Percentiles rank a stretch among this genome's conserved stretches.
These are phyloP conservation scores for Paraescarpia echinospica DNA, from an alignment of 1,140 invertebrate species.

Conservation along the genomic window DNA sequence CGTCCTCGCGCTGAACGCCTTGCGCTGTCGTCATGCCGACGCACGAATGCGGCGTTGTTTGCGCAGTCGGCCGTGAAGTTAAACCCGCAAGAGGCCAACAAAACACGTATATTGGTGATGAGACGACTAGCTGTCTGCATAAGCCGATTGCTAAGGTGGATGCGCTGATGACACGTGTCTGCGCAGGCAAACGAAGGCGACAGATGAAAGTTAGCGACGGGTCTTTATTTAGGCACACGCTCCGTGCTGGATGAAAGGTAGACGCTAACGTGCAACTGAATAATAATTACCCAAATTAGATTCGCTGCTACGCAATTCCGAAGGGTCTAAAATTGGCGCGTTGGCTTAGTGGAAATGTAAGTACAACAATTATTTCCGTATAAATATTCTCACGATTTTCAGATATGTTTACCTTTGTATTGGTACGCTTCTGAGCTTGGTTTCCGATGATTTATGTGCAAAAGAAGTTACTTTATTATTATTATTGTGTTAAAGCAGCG, in stretches of 20 bases:
- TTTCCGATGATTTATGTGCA: too few species aligned
- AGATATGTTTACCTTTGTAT: too few species aligned
- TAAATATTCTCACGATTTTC: too few species aligned
- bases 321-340: background rate
- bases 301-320: background rate
- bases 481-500: too few species aligned
- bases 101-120: background rate
- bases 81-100: background rate
- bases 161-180: too few species aligned
- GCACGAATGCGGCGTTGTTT: background rate
- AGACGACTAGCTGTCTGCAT: background rate
- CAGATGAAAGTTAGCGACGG: too few species aligned
- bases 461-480: too few species aligned
- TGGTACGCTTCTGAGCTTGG: too few species aligned
- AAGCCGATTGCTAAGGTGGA: background rate
- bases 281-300: background rate
- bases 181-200: too few species aligned
- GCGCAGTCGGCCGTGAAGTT: background rate
- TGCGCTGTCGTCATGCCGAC: background rate
- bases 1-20: background rate
- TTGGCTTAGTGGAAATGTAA: background rate
- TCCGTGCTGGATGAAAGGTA: background rate
- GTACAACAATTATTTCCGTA: too few species aligned
- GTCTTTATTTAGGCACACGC: background rate
- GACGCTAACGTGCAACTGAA: background rate